Evolutionary conservation across 2,113 vertebrate species (phyloP).

Genomic region (Cygnus atratus): DNA sequence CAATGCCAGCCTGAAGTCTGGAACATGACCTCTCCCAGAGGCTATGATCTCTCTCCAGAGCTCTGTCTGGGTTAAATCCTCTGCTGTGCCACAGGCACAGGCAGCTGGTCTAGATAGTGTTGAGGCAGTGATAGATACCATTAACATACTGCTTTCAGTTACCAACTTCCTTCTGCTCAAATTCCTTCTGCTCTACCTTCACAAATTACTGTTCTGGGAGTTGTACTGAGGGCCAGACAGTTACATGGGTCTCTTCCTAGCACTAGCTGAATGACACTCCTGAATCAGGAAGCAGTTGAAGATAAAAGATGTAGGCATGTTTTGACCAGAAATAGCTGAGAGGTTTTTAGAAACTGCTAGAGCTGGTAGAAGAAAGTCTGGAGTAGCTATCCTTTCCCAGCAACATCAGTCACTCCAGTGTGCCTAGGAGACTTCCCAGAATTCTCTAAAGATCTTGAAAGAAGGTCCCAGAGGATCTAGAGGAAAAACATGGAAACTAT

Average conservation of each 20-base stretch:
- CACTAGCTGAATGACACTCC: neutral
- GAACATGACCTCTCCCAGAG: neutral
- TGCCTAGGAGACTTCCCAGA: neutral
- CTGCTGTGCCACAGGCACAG: neutral
- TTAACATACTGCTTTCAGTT: neutral
- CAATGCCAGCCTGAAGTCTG: neutral
- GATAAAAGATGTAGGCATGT: accelerated
- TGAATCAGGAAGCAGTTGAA: neutral
- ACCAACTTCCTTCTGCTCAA: neutral
- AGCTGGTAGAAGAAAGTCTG: neutral
- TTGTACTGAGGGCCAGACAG: neutral
- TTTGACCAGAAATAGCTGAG: neutral
- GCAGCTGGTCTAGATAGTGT: neutral
- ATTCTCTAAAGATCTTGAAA: neutral
- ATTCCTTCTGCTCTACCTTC: neutral
- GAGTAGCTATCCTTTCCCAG: neutral
- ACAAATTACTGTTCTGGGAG: neutral
- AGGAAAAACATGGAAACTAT: neutral
- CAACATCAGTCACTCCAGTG: accelerated
- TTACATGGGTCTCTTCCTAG: neutral
- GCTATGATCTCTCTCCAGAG: neutral
- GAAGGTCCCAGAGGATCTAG: neutral
- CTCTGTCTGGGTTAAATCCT: neutral
- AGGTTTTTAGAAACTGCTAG: neutral
- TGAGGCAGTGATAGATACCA: neutral